Conservation (phyloP, 2,888 invertebrate species). For the Hylaea fasciaria region DNA sequence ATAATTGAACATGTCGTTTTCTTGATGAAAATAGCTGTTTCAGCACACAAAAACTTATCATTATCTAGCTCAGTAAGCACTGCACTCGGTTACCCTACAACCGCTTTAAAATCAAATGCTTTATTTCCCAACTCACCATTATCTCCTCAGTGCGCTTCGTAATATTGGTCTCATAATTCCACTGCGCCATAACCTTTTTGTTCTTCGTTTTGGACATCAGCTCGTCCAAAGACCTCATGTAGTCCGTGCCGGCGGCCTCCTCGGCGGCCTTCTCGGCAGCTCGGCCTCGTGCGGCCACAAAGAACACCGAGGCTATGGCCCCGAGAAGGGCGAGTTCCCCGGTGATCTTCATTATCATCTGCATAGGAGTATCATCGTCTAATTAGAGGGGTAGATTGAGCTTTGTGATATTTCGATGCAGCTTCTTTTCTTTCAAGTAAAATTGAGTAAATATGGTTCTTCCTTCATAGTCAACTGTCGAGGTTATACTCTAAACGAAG, state of each 20-base stretch:
- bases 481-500: too few relatives aligned
- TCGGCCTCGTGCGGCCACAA: constrained; percentile 77
- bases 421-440: too few relatives aligned
- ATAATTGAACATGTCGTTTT: too few relatives aligned
- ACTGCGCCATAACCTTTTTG: constrained; percentile 85
- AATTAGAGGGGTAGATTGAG: not conserved
- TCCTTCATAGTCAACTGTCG: too few relatives aligned
- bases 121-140: constrained; percentile 57
- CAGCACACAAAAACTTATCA: too few relatives aligned
- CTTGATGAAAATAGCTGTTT: too few relatives aligned
- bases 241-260: constrained; percentile 84
- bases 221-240: constrained; percentile 86
- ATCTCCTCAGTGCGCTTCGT: constrained; percentile 87
- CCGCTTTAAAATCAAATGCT: too few relatives aligned
- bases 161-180: constrained; percentile 91
- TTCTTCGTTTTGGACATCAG: constrained; percentile 84
- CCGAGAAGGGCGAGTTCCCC: constrained; percentile 75
- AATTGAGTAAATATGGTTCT: too few relatives aligned
- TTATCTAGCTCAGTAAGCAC: too few relatives aligned
- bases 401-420: too few relatives aligned
- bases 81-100: too few relatives aligned
- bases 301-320: constrained; percentile 78
- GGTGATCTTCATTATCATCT: constrained; percentile 77
- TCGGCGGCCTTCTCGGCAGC: constrained; percentile 81
- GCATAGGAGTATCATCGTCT: not conserved